Evolutionary conservation across 2,888 invertebrate genomes (phyloP), one percentile per base, ranked within the genome.

Genomic region (Dasypolia templi): DNA sequence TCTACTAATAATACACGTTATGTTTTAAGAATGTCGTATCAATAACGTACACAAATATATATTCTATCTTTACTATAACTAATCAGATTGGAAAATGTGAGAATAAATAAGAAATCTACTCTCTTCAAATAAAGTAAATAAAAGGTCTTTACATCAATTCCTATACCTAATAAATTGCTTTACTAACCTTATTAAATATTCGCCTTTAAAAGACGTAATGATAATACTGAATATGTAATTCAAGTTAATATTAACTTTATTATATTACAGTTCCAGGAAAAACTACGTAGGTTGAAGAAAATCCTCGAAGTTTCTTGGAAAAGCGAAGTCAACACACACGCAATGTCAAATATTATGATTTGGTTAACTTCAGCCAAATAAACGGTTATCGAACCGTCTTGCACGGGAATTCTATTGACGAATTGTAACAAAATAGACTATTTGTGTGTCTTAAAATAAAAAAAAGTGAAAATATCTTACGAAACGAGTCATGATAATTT

Each of bases 271-370:
- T 49, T 62, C 46, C 26, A 29, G 29, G 29, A 67, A 71, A 46
- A 22, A 4, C 3, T 26, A 17, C 7, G 6, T 73, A 46, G 53
- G 11, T 55, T 29, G 53, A 19, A n/a, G n/a, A 39, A 46, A 39
- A 39, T 35, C 6, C 12, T 9, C 19, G 17, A 55, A 17, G 6
- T 73, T 73, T 62, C 55, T 46, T 26, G 29, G 55, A 73, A 73
- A 62, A 29, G 19, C n/a, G 5, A 73, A 29, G 12, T 29, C 29
- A 55, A 72, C 26, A 22, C 71, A 58, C 59, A 71, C 42, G 22
- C 46, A 1, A 2, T 22, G 7, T n/a, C 62, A 46, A 56, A 46
- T 39, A 19, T 29, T 55, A 39, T 62, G 17, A 42, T 42, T 46
- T 46, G 11, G 4, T 29, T 29, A 61, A 19, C 22, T 46, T 26